Percentiles rank a stretch among this genome's conserved stretches.
These are phyloP conservation scores for Drosophila bocki DNA, from an alignment of 1,140 invertebrate genomes.

Conservation along the genomic window DNA sequence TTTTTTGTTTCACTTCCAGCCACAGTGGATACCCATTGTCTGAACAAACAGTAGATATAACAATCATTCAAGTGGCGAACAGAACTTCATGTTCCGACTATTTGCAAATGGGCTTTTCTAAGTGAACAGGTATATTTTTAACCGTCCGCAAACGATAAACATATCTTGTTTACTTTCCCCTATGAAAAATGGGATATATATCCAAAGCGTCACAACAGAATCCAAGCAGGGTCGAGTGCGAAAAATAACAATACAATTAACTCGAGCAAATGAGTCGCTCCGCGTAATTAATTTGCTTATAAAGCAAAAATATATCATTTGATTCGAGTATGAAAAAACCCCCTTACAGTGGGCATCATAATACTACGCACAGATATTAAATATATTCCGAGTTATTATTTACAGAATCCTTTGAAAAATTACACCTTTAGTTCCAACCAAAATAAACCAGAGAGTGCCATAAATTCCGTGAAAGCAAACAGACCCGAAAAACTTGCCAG, in stretches of 20 bases:
- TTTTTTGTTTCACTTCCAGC: too few species aligned
- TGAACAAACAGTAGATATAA: slow-evolving; percentile 6
- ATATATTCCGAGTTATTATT: not conserved
- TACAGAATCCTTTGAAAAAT: too few species aligned
- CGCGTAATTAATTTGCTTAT: slow-evolving; percentile 39
- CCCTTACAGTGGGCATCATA: not conserved
- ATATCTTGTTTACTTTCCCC: slow-evolving; percentile 23
- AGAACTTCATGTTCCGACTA: slow-evolving; percentile 14
- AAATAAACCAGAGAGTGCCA: slow-evolving; percentile 15
- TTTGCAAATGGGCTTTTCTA: slow-evolving; percentile 25
- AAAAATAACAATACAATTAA: slow-evolving; percentile 35
- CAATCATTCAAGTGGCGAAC: slow-evolving; percentile 9
- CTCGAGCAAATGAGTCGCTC: slow-evolving; percentile 3
- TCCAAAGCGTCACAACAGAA: slow-evolving; percentile 10
- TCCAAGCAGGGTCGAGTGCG: not conserved
- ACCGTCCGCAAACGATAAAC: slow-evolving; percentile 22
- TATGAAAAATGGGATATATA: slow-evolving; percentile 1
- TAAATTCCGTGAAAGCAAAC: slow-evolving; percentile 1
- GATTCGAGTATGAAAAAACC: not conserved
- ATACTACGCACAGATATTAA: not conserved
- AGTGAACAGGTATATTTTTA: slow-evolving; percentile 6
- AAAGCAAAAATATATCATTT: slow-evolving; percentile 29
- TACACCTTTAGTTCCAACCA: not conserved
- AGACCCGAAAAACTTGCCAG: not conserved
- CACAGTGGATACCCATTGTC: slow-evolving; percentile 15